Base-by-base conservation (phyloP, 1,140 invertebrate species). In the Oncopeltus fasciatus region DNA sequence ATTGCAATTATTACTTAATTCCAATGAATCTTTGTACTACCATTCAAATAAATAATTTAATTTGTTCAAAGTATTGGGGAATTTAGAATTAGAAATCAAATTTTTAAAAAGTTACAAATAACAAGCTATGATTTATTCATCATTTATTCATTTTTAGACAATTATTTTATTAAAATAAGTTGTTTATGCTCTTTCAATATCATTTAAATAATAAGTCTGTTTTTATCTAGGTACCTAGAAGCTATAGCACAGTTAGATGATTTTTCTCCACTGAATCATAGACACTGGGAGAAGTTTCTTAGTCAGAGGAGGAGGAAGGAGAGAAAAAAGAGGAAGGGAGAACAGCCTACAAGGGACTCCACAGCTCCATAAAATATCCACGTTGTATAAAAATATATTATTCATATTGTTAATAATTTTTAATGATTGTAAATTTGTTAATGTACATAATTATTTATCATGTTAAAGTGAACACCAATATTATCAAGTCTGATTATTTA, bases 211-310 rank as follows among this genome's bases (percentile, higher is more conserved):
- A n/a, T n/a, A n/a, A n/a, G n/a, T n/a, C n/a, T n/a, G n/a, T n/a
- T n/a, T n/a, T n/a, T n/a, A n/a, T 4, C 5, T 24, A 53, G 49
- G 51, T 97, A 97, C 75, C 77, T 98, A 24, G 84, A 84, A 69
- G 80, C 87, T 59, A 94, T 98, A 67, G 86, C 92, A 1, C 72
- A 78, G 47, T 70, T 91, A 64, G 85, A 90, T 20, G 92, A 96
- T 72, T 91, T 97, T 66, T 82, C 85, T 51, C 75, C 73, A 0
- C 74, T 97, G 0, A 90, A 95, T 71, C 95, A 98, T 72, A 84
- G 83, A 67, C 83, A 90, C 67, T 98, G 95, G 95, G 90, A 95
- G 69, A 85, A 84, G 71, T 90, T 86, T 65, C 78, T 83, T 21
- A 59, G 59, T n/a, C 62, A 61, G 18, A 26, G 53, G 57, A 46